A percentile compares a stretch with the other conserved stretches of the same genome.
phyloP scores from a whole-genome alignment of 2,113 vertebrate genomes.

The Opisthocomus hoazin region DNA sequence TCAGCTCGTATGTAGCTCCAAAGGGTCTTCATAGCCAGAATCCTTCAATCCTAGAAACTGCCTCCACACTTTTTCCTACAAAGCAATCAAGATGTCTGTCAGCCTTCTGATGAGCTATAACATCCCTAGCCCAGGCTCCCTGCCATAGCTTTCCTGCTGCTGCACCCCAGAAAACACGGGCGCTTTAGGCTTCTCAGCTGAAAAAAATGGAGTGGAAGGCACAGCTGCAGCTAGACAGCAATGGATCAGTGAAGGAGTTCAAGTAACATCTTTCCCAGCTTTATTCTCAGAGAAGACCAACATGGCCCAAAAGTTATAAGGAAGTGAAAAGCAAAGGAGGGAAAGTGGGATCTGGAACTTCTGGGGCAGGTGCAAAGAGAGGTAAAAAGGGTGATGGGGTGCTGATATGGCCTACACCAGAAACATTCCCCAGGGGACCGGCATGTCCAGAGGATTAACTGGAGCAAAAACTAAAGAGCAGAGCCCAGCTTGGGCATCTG shows the following conservation, averaged over 20 bases:
- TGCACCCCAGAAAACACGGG: not conserved
- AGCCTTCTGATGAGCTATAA: not conserved
- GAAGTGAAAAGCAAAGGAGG: not conserved
- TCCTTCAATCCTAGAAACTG: constrained; percentile 28
- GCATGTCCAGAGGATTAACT: not conserved
- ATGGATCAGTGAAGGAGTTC: not conserved
- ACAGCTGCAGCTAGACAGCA: not conserved
- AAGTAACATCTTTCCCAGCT: not conserved
- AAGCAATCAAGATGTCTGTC: not conserved
- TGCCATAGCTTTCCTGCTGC: not conserved
- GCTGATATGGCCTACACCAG: not conserved
- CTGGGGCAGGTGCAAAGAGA: not conserved
- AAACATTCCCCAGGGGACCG: not conserved
- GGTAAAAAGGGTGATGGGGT: not conserved
- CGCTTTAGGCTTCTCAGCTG: not conserved
- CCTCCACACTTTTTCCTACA: not conserved
- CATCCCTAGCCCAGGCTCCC: constrained; percentile 4
- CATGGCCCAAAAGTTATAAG: not conserved
- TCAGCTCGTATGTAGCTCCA: not conserved
- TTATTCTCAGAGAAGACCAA: not conserved
- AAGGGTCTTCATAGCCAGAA: constrained; percentile 45
- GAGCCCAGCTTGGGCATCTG: not conserved
- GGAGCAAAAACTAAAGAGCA: not conserved
- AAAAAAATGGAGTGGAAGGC: not conserved
- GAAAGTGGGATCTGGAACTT: not conserved